Conservation (phyloP, 2,797 vertebrate genomes). For the Hafferia zeledoni region DNA sequence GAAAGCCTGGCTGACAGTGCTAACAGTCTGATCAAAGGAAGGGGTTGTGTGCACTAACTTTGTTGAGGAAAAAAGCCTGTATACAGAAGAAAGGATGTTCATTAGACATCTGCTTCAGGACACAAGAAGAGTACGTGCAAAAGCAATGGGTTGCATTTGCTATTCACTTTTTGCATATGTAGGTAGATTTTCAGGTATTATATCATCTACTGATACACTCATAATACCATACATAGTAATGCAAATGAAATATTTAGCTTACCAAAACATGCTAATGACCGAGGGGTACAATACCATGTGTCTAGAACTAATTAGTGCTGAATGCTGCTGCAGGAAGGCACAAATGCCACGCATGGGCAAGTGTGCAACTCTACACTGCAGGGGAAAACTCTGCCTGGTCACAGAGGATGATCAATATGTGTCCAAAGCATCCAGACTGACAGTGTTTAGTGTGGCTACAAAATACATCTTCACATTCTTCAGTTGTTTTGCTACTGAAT, state of each 20-base stretch:
- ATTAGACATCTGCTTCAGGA: neutral
- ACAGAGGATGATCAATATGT: neutral
- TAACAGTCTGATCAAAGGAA: neutral
- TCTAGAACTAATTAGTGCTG: neutral
- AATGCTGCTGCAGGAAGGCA: neutral
- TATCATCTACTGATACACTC: rapidly evolving
- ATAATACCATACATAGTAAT: neutral
- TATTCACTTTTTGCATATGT: neutral
- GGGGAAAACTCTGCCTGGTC: neutral
- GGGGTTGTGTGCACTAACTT: rapidly evolving
- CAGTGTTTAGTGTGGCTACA: neutral
- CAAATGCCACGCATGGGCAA: neutral
- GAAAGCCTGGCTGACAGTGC: neutral
- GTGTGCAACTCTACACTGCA: neutral
- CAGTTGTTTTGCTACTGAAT: neutral
- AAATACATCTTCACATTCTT: neutral
- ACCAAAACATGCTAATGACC: neutral
- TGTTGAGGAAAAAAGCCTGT: neutral
- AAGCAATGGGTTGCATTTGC: neutral
- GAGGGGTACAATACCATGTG: neutral
- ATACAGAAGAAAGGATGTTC: neutral
- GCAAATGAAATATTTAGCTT: neutral
- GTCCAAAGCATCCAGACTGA: neutral
- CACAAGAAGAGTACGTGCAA: neutral
- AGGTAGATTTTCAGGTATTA: neutral